phyloP scores from a whole-genome alignment of 1,140 invertebrate genomes.

The Bombus waltoni region DNA sequence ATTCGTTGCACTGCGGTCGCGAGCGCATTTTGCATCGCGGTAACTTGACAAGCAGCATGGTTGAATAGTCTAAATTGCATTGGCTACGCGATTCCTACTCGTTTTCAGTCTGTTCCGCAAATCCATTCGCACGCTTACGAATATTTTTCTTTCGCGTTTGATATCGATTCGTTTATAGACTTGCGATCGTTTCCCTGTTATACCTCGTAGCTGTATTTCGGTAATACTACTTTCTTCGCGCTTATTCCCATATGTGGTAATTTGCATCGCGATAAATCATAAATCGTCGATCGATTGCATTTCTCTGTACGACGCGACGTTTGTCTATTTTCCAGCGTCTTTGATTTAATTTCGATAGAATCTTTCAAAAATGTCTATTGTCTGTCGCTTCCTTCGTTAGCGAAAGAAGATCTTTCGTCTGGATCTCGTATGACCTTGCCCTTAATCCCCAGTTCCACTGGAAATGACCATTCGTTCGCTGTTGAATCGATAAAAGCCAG shows the following conservation, averaged over 20 bases:
- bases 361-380: not conserved
- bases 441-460: slow-evolving; percentile 28
- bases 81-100: slow-evolving; percentile 21
- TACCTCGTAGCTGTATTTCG: not conserved
- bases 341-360: not conserved
- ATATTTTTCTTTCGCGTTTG: not conserved
- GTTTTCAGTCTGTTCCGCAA: not conserved
- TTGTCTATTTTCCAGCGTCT: no score
- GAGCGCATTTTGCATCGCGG: slow-evolving; percentile 43
- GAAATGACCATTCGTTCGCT: slow-evolving; percentile 28
- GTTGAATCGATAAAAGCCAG: slow-evolving; percentile 30
- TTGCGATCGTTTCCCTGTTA: not conserved
- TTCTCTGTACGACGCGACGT: no score
- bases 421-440: slow-evolving; percentile 16
- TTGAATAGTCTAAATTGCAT: slow-evolving; percentile 46
- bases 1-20: slow-evolving; percentile 38
- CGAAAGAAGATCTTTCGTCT: not conserved
- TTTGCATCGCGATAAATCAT: no score
- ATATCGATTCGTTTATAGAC: not conserved
- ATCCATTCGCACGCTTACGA: not conserved
- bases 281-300: no score
- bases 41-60: slow-evolving; percentile 51
- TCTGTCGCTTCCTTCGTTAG: not conserved
- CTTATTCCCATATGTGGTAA: no score
- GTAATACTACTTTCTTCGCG: rapidly evolving